Evolutionary conservation across 2,797 vertebrate species (phyloP).

Genomic region (Vireo griseus): DNA sequence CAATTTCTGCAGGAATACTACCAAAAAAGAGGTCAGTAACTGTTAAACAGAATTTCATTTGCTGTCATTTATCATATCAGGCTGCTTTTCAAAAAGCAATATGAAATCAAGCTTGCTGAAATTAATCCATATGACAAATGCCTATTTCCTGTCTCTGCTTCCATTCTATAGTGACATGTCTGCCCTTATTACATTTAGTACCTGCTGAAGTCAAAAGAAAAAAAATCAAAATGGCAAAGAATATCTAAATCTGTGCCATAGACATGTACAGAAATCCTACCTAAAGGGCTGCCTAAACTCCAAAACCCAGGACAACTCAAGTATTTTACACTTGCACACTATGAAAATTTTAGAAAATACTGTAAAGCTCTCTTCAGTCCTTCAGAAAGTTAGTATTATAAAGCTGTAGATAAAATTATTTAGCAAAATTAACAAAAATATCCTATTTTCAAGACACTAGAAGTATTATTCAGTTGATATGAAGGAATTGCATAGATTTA

Average conservation of each 20-base stretch:
- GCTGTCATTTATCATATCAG: not conserved
- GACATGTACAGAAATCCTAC: not conserved
- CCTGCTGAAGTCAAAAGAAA: constrained; percentile 18
- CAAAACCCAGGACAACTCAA: not conserved
- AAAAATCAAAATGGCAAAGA: not conserved
- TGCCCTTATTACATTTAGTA: not conserved
- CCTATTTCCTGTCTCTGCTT: not conserved
- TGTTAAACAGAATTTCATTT: constrained; percentile 12
- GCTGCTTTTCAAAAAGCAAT: not conserved
- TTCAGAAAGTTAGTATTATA: not conserved
- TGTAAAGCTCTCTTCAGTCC: not conserved
- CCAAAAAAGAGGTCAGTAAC: not conserved
- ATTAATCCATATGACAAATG: constrained; percentile 20
- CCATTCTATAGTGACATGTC: not conserved
- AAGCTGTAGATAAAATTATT: not conserved
- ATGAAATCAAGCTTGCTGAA: constrained; percentile 26
- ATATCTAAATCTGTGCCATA: not conserved
- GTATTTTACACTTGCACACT: not conserved
- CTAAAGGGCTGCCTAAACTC: not conserved
- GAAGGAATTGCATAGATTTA: not conserved
- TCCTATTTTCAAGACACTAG: not conserved
- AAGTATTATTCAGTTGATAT: not conserved
- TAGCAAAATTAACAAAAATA: not conserved
- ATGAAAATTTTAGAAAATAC: not conserved
- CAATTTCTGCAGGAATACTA: not conserved